Percentiles rank a stretch among this genome's conserved stretches.
These are phyloP conservation scores for Protomyctophum bolini DNA, from an alignment of 2,113 vertebrate species.

Conservation along the genomic window DNA sequence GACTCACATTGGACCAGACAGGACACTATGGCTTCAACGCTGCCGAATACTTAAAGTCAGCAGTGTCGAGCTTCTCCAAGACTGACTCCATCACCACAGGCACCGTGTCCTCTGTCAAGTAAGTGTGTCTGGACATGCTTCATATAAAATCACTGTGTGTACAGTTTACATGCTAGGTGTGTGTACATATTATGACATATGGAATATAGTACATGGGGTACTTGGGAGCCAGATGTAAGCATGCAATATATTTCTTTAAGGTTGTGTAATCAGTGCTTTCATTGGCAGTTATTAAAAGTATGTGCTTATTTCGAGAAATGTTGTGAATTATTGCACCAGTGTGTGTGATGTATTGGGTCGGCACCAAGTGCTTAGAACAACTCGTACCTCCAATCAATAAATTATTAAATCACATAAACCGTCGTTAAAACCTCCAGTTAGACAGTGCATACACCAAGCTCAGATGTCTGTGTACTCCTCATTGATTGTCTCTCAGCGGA, in stretches of 20 bases:
- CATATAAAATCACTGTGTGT: background rate
- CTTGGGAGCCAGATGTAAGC: background rate
- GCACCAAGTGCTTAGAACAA: constrained; percentile 2
- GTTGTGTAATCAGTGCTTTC: background rate
- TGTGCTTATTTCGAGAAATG: constrained; percentile 1
- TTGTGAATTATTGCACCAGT: constrained; percentile 3
- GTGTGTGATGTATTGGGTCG: constrained; percentile 6
- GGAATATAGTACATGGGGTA: background rate
- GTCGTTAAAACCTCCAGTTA: constrained; percentile 45
- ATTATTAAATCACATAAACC: constrained; percentile 22
- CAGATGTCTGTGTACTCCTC: constrained; percentile 35
- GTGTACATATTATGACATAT: background rate
- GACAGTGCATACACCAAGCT: constrained; percentile 42
- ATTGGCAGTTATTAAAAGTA: background rate
- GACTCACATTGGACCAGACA: constrained; percentile 82
- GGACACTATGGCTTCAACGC: constrained; percentile 89
- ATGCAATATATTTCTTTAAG: background rate
- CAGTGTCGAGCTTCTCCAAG: constrained; percentile 90
- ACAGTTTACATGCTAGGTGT: background rate
- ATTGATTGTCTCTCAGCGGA: constrained; percentile 54
- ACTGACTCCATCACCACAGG: constrained; percentile 99
- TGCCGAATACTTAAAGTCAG: constrained; percentile 90
- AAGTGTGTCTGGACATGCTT: constrained; percentile 71
- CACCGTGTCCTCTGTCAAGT: constrained; percentile 98
- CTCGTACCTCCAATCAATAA: constrained; percentile 8